phyloP scores from a whole-genome alignment of 2,113 vertebrate genomes.

The Ahaetulla prasina region DNA sequence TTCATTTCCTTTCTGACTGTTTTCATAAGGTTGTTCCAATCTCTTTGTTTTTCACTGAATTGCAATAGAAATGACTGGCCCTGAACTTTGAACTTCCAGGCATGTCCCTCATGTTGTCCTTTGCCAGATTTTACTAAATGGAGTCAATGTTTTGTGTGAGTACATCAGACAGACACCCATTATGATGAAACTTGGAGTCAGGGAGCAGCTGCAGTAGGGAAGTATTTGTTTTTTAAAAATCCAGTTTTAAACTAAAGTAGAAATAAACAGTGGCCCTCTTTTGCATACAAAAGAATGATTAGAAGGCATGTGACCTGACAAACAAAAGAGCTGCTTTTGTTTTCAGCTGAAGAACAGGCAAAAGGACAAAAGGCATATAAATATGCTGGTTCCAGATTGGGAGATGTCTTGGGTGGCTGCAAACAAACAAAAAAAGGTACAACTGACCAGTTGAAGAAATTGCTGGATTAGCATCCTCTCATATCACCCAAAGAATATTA shows the following conservation, averaged over 20 bases:
- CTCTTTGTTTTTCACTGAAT: neutral
- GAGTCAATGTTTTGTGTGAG: slow-evolving; percentile 50
- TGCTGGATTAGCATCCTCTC: neutral
- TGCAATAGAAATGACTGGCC: neutral
- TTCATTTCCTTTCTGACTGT: neutral
- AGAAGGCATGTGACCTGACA: slow-evolving; percentile 34
- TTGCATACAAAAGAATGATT: slow-evolving; percentile 40
- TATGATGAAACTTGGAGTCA: slow-evolving; percentile 40
- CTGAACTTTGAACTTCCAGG: slow-evolving; percentile 39
- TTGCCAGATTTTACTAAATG: slow-evolving; percentile 46
- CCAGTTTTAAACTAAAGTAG: slow-evolving; percentile 34
- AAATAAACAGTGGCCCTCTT: slow-evolving; percentile 54
- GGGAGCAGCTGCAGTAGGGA: neutral
- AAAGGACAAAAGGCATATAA: slow-evolving; percentile 27
- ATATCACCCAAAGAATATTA: neutral
- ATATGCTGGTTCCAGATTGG: slow-evolving; percentile 47
- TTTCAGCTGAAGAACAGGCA: slow-evolving; percentile 31
- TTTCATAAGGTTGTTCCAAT: neutral
- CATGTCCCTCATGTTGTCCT: slow-evolving; percentile 1
- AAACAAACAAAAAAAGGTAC: slow-evolving; percentile 8
- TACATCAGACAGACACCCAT: slow-evolving; percentile 24
- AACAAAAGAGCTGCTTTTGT: slow-evolving; percentile 35
- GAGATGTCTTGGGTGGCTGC: slow-evolving; percentile 41
- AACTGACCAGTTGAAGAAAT: neutral
- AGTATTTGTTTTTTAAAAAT: neutral